A percentile compares a stretch with the other conserved stretches of the same genome.
These are phyloP conservation scores for Sinosuthora webbiana DNA, from an alignment of 2,113 vertebrate genomes.

Conservation along the genomic window DNA sequence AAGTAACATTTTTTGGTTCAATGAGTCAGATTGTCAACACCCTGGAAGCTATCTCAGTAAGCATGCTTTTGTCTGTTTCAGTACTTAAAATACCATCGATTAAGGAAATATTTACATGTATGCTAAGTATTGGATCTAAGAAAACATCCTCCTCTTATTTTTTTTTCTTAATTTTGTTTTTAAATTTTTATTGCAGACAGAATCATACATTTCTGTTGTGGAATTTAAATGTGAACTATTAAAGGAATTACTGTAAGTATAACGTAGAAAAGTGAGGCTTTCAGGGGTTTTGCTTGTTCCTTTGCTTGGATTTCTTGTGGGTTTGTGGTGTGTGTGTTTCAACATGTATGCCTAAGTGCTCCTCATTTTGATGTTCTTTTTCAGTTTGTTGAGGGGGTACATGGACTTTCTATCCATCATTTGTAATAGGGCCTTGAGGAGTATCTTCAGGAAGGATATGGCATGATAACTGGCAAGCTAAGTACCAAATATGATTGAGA, in stretches of 20 bases:
- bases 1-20: conserved; percentile 40
- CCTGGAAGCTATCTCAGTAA: not conserved
- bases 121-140: not conserved
- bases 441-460: not conserved
- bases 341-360: not conserved
- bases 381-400: not conserved
- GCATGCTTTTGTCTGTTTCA: not conserved
- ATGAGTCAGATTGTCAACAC: not conserved
- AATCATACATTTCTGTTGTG: not conserved
- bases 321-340: not conserved
- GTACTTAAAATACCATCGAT: not conserved
- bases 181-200: not conserved
- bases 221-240: not conserved
- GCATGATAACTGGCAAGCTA: not conserved
- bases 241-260: not conserved
- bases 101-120: not conserved
- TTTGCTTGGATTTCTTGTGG: not conserved
- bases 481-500: not conserved
- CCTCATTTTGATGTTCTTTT: not conserved
- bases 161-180: not conserved
- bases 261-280: not conserved
- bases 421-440: not conserved
- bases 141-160: not conserved
- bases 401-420: not conserved
- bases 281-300: rapidly evolving